Conservation (phyloP, 1,140 invertebrate genomes). For the Listronotus bonariensis region DNA sequence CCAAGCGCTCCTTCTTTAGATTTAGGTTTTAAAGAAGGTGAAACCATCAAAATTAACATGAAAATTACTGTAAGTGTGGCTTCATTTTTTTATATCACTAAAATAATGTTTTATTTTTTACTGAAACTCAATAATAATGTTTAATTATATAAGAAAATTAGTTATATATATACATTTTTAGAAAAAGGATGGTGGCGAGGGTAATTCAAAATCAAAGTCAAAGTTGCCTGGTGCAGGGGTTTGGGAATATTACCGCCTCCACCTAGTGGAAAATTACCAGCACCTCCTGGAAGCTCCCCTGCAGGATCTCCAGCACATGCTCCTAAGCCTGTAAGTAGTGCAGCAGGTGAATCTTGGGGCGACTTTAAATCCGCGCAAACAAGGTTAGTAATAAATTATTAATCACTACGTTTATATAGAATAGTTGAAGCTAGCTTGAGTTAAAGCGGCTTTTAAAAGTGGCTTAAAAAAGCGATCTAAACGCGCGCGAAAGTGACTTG, state of each 20-base stretch:
- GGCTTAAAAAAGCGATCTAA: no score
- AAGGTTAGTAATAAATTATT: slow-evolving; percentile 53
- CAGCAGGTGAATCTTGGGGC: slow-evolving; percentile 64
- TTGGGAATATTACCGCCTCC: slow-evolving; percentile 79
- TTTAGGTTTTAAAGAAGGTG: slow-evolving; percentile 97
- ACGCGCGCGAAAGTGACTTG: no score
- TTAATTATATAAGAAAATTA: no score
- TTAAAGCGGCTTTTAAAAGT: no score
- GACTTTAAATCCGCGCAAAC: slow-evolving; percentile 73
- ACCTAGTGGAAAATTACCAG: slow-evolving; percentile 67
- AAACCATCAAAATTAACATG: slow-evolving; percentile 99
- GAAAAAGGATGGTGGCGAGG: slow-evolving; percentile 87
- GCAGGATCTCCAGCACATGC: slow-evolving; percentile 60
- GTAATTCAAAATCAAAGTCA: slow-evolving; percentile 51
- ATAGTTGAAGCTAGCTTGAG: no score
- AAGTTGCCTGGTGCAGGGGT: slow-evolving; percentile 52
- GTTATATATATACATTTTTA: slow-evolving; percentile 54
- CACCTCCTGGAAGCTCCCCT: slow-evolving; percentile 69
- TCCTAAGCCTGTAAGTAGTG: slow-evolving; percentile 59
- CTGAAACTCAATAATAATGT: no score
- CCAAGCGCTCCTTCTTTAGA: slow-evolving; percentile 84
- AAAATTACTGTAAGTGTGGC: slow-evolving; percentile 82
- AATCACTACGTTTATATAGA: no score
- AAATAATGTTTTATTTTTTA: no score
- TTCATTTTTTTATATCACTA: no score